Base-by-base conservation (phyloP, 1,140 invertebrate genomes). In the Drosophila leontia region DNA sequence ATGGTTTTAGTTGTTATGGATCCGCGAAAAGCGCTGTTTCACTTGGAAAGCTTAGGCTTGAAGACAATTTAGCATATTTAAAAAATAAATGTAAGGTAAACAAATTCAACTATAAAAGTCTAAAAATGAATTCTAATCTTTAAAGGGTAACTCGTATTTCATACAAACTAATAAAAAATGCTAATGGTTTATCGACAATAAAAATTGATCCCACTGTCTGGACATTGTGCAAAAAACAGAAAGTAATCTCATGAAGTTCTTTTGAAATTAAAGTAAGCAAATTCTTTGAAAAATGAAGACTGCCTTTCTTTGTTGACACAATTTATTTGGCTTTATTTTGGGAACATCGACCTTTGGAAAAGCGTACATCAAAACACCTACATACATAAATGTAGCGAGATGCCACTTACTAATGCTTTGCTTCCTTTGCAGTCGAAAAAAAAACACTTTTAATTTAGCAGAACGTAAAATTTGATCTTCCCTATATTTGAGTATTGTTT, bases 361-460 rank as follows among this genome's bases (percentile, higher is more conserved):
- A 15, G 13, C 51, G 34, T 55, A 15, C 19, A 55, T 37, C 17
- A 55, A 23, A 37, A 55, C 51, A 15, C 51, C 51, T 55, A 55
- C 51, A 53, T 53, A 35, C 51, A 53, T 53, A 35, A 19, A 35
- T 53, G n/a, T 17, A 34, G 29, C n/a, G 29, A 34, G 3, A 3
- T 34, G 17, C 7, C 3, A 55, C 51, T 55, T 55, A 55, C 51
- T 55, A 37, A 55, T 37, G 51, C 12, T 23, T 55, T 55, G 17
- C 9, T 37, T 37, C 34, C 12, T 23, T 35, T 53, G 9, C 7
- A 1, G 5, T 29, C 26, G 26, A 45, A 44, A 17, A 48, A 35
- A 35, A 35, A 13, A 55, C 35, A 69, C 60, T 65, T 32, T 53
- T 23, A 76, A 64, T 72, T 72, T 71, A 13, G 12, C 6, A 13